These are phyloP conservation scores for Drosophila biarmipes DNA, from an alignment of 1,140 invertebrate species.

Conservation along the genomic window DNA sequence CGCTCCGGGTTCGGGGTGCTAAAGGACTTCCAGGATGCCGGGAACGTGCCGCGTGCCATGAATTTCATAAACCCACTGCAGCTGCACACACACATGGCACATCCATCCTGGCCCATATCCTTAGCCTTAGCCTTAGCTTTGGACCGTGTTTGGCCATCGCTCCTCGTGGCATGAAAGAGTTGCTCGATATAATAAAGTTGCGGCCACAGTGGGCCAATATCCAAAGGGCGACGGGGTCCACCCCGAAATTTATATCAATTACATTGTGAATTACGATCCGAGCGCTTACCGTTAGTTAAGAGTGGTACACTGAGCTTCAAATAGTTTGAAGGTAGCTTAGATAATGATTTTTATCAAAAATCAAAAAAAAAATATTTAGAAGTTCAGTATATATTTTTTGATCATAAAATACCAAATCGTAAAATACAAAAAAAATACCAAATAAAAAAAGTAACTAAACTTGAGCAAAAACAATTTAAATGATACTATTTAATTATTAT, in stretches of 20 bases:
- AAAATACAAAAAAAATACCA: too few species aligned
- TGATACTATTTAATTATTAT: too few species aligned
- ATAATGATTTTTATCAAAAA: too few species aligned
- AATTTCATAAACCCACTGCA: slow-evolving; percentile 33
- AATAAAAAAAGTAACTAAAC: too few species aligned
- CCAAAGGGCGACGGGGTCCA: slow-evolving; percentile 4
- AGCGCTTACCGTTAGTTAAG: slow-evolving; percentile 5
- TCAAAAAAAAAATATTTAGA: too few species aligned
- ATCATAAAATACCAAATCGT: too few species aligned
- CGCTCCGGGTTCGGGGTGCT: neutral
- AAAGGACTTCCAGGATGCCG: slow-evolving; percentile 47
- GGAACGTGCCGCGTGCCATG: slow-evolving; percentile 48
- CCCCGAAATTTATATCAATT: slow-evolving; percentile 52
- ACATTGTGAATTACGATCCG: slow-evolving; percentile 32
- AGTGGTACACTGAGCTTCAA: neutral
- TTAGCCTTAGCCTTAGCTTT: slow-evolving; percentile 8
- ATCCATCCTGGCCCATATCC: neutral
- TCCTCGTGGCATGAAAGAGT: slow-evolving; percentile 25
- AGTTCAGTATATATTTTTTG: too few species aligned
- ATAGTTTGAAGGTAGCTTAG: too few species aligned
- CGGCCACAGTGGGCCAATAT: slow-evolving; percentile 49
- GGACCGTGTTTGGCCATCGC: slow-evolving; percentile 21
- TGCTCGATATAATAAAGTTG: slow-evolving; percentile 53
- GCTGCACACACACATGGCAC: neutral
- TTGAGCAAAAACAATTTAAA: too few species aligned